Evolutionary conservation across 1,140 invertebrate genomes (phyloP).

Genomic region (Pseudomyrmex flavicornis): DNA sequence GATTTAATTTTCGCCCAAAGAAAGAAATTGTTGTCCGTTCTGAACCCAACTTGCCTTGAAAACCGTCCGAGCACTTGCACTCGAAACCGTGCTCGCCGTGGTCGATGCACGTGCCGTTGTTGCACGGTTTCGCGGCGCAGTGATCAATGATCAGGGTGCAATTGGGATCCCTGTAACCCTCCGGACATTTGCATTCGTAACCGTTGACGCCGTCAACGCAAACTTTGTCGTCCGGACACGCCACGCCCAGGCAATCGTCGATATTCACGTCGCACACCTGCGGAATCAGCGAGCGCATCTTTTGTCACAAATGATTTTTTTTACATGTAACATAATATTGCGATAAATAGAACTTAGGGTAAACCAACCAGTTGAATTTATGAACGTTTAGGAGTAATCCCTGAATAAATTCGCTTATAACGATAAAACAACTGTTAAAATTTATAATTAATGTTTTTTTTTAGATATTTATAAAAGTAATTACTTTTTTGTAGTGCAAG

Average conservation of each 20-base stretch:
- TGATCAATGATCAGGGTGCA: conserved; percentile 87
- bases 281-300: neutral
- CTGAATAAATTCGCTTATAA: too few species aligned
- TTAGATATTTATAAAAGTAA: neutral
- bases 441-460: too few species aligned
- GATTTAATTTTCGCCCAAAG: neutral
- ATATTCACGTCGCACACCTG: conserved; percentile 90
- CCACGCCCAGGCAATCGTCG: conserved; percentile 89
- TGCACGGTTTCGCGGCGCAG: conserved; percentile 86
- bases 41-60: conserved; percentile 74
- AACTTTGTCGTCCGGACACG: conserved; percentile 88
- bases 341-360: neutral
- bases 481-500: neutral
- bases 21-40: neutral
- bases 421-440: too few species aligned
- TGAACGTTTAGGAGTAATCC: too few species aligned
- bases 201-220: conserved; percentile 89
- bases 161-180: conserved; percentile 91
- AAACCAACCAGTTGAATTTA: too few species aligned
- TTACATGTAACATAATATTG: neutral
- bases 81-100: conserved; percentile 84
- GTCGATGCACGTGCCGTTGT: conserved; percentile 86
- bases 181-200: conserved; percentile 92
- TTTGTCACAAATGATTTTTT: neutral
- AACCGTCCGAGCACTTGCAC: conserved; percentile 86